Evolutionary conservation across 2,113 vertebrate genomes (phyloP).

Genomic region (Falcunculus frontatus): DNA sequence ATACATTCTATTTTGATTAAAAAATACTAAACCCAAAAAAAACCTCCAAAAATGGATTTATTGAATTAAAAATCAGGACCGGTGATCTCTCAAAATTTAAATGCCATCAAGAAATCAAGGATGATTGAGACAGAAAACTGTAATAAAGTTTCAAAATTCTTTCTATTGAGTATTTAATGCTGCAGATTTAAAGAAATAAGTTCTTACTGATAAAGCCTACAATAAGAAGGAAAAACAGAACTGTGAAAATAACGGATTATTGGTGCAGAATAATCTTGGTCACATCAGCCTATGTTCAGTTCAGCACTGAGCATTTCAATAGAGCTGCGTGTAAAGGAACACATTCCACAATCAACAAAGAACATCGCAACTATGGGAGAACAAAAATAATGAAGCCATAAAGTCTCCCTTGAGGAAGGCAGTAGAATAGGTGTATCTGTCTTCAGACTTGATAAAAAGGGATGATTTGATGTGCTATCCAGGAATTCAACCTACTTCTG

Average conservation of each 20-base stretch:
- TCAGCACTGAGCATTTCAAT: not conserved
- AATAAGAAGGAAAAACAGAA: not conserved
- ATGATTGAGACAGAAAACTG: not conserved
- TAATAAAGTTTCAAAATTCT: not conserved
- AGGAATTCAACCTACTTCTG: not conserved
- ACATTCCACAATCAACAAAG: not conserved
- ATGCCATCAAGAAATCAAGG: not conserved
- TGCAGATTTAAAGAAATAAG: not conserved
- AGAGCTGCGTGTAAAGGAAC: not conserved
- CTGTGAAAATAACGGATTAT: not conserved
- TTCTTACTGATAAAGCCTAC: not conserved
- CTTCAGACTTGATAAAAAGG: not conserved
- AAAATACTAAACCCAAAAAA: not conserved
- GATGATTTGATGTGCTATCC: not conserved
- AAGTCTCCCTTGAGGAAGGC: not conserved
- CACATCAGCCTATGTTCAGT: not conserved
- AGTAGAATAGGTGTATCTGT: not conserved
- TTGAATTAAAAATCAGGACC: not conserved
- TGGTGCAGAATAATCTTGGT: not conserved
- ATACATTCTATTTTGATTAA: not conserved
- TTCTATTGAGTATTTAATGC: not conserved
- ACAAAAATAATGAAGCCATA: not conserved
- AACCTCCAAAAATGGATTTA: fast-evolving
- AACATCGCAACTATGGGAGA: not conserved
- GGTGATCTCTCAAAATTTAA: not conserved